Evolutionary conservation across 2,888 invertebrate genomes (phyloP), one percentile per base, ranked within the genome.

Genomic region (Agrotis exclamationis): DNA sequence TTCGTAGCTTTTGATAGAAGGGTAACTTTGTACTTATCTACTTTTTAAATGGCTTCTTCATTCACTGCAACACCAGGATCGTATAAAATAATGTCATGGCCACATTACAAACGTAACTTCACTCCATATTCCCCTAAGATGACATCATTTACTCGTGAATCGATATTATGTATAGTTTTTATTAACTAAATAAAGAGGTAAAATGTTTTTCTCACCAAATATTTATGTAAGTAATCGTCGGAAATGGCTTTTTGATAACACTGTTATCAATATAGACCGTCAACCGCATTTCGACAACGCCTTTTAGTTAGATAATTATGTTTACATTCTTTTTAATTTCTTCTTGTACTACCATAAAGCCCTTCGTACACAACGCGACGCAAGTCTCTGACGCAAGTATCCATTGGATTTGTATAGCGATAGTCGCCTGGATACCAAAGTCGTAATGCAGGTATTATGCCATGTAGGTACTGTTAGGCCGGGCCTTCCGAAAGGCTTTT

Each of bases 61-160:
- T 9, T 24, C 13, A 24, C 16, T 45, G 2, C 0, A 6, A 20
- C 14, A 47, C 13, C 13, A n/a, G 48, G 16, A 56, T 44, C 16
- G 18, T 48, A 45, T 14, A 20, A 33, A 54, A 14, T 14, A 5
- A 54, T 44, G 24, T 48, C 57, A 62, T 83, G 77, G 83, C 16
- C 16, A 80, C 68, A 63, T 47, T 24, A 66, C 60, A 68, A 11
- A 54, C 75, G 74, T 83, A 75, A 47, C 72, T 76, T 73, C 74
- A 82, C 82, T 78, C 73, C 69, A 51, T 72, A 33, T 64, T 64
- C 70, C 67, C 53, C n/a, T 70, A 62, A 58, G 57, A 76, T 88
- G 84, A 86, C 82, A 84, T 88, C 87, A 86, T 75, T 70, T 72
- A 63, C 67, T 80, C 71, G 63, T 73, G 69, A 81, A 85, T 86